Percentiles rank a stretch among this genome's conserved stretches.
Conservation (phyloP, 2,888 invertebrate genomes). For the Amiota communis region DNA sequence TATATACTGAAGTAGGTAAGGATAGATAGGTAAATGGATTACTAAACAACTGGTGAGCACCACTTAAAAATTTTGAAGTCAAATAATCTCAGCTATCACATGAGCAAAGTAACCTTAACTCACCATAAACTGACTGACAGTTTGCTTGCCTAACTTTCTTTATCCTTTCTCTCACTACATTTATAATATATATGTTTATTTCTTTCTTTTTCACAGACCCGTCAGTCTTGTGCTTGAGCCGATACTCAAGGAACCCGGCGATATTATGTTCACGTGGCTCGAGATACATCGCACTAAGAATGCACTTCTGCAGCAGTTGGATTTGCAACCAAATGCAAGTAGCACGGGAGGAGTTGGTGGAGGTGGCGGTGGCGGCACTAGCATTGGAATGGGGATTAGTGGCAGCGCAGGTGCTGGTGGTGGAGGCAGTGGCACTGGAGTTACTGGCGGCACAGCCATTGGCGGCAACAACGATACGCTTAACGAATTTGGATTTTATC, state of each 20-base stretch:
- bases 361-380: constrained; percentile 42
- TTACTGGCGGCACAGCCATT: constrained; percentile 34
- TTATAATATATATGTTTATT: neutral
- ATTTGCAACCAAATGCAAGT: constrained; percentile 71
- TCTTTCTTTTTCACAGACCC: constrained; percentile 70
- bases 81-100: constrained; percentile 6
- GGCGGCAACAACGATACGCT: constrained; percentile 69
- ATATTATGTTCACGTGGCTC: constrained; percentile 85
- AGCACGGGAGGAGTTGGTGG: constrained; percentile 48
- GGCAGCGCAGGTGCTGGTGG: constrained; percentile 36
- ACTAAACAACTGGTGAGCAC: neutral
- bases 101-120: neutral
- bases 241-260: constrained; percentile 82
- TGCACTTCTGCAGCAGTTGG: constrained; percentile 77
- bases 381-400: constrained; percentile 10
- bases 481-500: constrained; percentile 73
- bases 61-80: constrained; percentile 13
- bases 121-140: constrained; percentile 26
- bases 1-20: too few species aligned
- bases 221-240: constrained; percentile 80
- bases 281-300: constrained; percentile 80
- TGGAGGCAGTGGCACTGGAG: constrained; percentile 26
- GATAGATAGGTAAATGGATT: too few species aligned
- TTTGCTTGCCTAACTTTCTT: neutral
- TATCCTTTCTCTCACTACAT: neutral